A percentile compares a stretch with the other conserved stretches of the same genome.
These are phyloP conservation scores for Arbacia lixula DNA, from an alignment of 53 echinoderm and acorn worm genomes.

Conservation along the genomic window DNA sequence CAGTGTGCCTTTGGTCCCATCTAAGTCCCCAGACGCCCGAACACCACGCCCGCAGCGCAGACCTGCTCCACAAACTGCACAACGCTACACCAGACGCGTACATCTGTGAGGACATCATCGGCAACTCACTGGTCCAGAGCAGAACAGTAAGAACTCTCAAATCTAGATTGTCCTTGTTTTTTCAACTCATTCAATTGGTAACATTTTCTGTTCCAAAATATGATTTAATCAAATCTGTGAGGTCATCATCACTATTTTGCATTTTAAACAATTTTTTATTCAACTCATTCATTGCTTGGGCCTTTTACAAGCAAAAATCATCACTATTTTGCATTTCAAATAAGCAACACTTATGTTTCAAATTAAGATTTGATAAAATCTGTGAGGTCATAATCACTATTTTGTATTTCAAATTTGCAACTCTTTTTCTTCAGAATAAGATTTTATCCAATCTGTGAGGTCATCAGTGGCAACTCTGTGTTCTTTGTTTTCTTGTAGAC, in stretches of 20 bases:
- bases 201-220: no score
- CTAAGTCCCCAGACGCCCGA: slow-evolving; percentile 82
- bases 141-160: slow-evolving; percentile 36
- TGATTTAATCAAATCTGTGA: not conserved
- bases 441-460: not conserved
- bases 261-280: not conserved
- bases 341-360: not conserved
- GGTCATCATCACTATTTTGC: not conserved
- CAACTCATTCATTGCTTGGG: not conserved
- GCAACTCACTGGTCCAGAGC: slow-evolving; percentile 91
- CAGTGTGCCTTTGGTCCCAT: slow-evolving; percentile 86
- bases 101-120: slow-evolving; percentile 97
- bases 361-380: not conserved
- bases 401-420: not conserved
- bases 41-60: slow-evolving; percentile 88
- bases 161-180: no score
- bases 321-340: not conserved
- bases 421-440: not conserved
- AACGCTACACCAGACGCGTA: slow-evolving; percentile 91
- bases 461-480: no score
- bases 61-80: slow-evolving; percentile 90
- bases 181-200: no score
- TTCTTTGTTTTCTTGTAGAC: slow-evolving; percentile 61
- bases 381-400: not conserved
- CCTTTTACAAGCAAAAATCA: not conserved